Percentiles rank a stretch among this genome's conserved stretches.
Evolutionary conservation across 2,797 vertebrate genomes (phyloP).

Genomic region (Epinephelus awoara): DNA sequence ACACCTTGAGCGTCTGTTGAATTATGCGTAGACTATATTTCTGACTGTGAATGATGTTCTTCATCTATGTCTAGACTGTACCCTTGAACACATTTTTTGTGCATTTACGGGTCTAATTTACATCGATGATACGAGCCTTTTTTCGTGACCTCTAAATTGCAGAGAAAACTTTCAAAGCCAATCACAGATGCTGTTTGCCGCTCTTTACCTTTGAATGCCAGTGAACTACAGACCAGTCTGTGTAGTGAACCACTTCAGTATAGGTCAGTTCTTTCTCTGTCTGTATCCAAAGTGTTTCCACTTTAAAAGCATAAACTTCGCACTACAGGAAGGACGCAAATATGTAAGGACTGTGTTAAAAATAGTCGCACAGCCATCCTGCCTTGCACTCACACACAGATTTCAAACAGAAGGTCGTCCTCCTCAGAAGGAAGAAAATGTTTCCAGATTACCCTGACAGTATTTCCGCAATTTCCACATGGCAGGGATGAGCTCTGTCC

Average conservation of each 20-base stretch:
- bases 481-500: constrained; percentile 26
- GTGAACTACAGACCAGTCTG: neutral
- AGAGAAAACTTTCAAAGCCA: constrained; percentile 18
- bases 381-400: constrained; percentile 6
- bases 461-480: constrained; percentile 46
- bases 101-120: constrained; percentile 12
- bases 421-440: constrained; percentile 21
- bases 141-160: constrained; percentile 24
- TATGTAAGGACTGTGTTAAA: constrained; percentile 23
- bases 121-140: constrained; percentile 5
- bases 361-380: constrained; percentile 10
- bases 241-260: constrained; percentile 1
- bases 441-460: constrained; percentile 41
- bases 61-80: constrained; percentile 33
- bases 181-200: neutral
- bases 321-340: constrained; percentile 31
- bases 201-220: constrained; percentile 6
- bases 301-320: constrained; percentile 40
- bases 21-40: neutral
- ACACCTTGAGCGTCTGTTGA: constrained; percentile 5
- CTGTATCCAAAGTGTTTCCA: constrained; percentile 27
- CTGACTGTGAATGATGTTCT: constrained; percentile 17
- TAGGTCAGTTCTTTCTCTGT: constrained; percentile 11
- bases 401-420: constrained; percentile 36
- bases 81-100: constrained; percentile 21